Evolutionary conservation across 2,888 invertebrate species (phyloP), one percentile per base, ranked within the genome.

Genomic region (Paralinhomoeus sp.): DNA sequence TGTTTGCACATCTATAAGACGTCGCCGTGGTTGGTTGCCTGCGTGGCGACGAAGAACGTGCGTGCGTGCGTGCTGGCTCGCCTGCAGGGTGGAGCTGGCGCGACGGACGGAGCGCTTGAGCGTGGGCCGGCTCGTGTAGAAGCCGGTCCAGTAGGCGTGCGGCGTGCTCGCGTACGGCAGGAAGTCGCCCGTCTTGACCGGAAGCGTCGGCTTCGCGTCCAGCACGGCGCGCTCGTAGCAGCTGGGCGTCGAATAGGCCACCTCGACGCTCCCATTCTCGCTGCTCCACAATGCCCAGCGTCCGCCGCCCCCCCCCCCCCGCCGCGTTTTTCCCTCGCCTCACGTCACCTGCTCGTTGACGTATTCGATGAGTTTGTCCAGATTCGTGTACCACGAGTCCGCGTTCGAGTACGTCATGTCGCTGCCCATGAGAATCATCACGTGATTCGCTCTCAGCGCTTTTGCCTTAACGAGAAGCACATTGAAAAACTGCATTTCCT

Each of bases 81-180:
- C 67, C 62, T 69, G 68, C 5, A 69, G 53, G 35, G 64, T 54
- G 39, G 59, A 57, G 47, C 64, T 65, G 2, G 64, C 58, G 24
- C 56, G 45, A 37, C 68, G 53, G 24, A 65, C 63, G 52, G 64
- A 63, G 20, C 63, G 57, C 48, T 70, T 71, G 35, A 68, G 56
- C 1, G 65, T 59, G 1, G 68, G 61, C 43, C 69, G 54, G 49
- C 66, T 67, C 23, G 67, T 66, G 54, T 67, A 70, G 54, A 68
- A 72, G n/a, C 91, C 93, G 0, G 87, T 84, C 93, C 91, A 97
- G 59, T 76, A 91, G 0, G 80, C 71, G 55, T 83, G 77, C 0
- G 75, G 72, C 58, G 79, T 78, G 43, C 78, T 78, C 1, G 84
- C 80, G 47, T 68, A 87, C 0, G 87, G 87, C 63, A 87, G 83